phyloP scores from a whole-genome alignment of 2,797 vertebrate genomes.

The Pipistrellus nathusii region DNA sequence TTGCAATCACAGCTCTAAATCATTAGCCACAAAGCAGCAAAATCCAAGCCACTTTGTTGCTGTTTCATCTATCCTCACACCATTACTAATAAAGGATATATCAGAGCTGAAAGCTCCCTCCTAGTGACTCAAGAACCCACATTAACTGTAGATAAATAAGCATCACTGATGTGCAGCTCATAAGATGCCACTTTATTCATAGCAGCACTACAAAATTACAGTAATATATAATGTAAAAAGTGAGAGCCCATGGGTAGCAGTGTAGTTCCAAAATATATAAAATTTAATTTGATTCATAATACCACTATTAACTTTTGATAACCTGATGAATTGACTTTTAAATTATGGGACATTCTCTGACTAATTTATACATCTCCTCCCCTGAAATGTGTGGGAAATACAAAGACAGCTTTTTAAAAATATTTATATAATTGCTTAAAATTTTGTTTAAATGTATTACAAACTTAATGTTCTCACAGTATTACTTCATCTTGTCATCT shows the following conservation, averaged over 20 bases:
- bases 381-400: background rate
- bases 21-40: background rate
- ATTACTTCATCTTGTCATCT: background rate
- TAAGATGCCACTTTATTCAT: conserved; percentile 47
- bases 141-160: conserved; percentile 74
- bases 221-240: background rate
- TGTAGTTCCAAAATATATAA: background rate
- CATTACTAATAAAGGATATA: background rate
- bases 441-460: background rate
- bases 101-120: background rate
- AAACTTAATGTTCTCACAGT: background rate
- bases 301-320: background rate
- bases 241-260: background rate
- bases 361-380: background rate
- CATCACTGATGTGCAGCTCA: conserved; percentile 29
- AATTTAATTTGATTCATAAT: conserved; percentile 1
- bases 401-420: background rate
- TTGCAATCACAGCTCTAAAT: background rate
- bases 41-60: background rate
- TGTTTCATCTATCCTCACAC: background rate
- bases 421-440: background rate
- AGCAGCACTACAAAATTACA: background rate
- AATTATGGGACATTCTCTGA: background rate
- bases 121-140: background rate
- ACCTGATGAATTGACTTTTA: background rate